phyloP scores from a whole-genome alignment of 2,888 invertebrate species.

The Xylocampa areola region DNA sequence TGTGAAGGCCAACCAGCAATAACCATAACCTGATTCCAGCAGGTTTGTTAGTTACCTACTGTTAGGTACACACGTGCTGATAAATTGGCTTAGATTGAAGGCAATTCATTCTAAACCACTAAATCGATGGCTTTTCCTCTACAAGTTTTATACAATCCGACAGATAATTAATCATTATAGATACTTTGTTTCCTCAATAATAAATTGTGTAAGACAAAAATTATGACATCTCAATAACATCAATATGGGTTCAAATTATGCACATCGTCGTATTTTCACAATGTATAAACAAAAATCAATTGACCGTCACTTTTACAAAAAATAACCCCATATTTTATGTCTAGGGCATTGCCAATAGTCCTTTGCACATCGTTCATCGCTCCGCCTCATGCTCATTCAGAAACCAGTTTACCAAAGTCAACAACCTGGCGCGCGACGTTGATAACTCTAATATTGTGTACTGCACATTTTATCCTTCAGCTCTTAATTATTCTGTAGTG shows the following conservation, averaged over 20 bases:
- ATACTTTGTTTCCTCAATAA: no score
- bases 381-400: conserved; percentile 33
- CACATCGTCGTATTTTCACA: neutral
- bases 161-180: no score
- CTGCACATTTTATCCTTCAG: conserved; percentile 7
- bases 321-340: conserved; percentile 2
- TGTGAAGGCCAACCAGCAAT: conserved; percentile 5
- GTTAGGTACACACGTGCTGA: neutral
- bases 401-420: conserved; percentile 41
- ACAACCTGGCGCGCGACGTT: conserved; percentile 24
- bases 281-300: conserved; percentile 1
- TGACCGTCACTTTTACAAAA: conserved; percentile 2
- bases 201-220: no score
- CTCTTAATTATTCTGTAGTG: conserved; percentile 1
- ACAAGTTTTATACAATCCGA: neutral
- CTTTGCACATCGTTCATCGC: conserved; percentile 39
- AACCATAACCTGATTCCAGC: neutral
- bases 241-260: no score
- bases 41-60: conserved; percentile 2
- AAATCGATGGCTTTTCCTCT: neutral
- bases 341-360: conserved; percentile 24
- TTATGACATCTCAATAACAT: no score
- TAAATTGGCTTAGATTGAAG: neutral
- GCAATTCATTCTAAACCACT: neutral
- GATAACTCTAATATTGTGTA: conserved; percentile 10